A percentile compares a stretch with the other conserved stretches of the same genome.
These are phyloP conservation scores for Drosophila siamana DNA, from an alignment of 2,888 invertebrate genomes.

Conservation along the genomic window DNA sequence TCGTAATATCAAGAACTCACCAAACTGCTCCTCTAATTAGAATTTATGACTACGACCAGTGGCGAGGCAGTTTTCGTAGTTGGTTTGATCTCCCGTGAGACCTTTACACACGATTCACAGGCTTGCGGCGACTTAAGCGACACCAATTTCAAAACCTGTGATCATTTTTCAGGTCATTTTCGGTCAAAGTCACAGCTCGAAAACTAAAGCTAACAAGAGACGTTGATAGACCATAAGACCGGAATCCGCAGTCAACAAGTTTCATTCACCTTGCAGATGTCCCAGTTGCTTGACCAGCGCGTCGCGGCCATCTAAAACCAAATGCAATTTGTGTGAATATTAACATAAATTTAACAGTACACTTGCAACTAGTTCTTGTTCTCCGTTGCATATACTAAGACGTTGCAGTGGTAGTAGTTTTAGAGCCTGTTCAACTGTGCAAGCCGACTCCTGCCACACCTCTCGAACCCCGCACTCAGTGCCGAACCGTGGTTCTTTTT, in stretches of 20 bases:
- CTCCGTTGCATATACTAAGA: no score
- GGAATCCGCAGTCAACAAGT: constrained; percentile 53
- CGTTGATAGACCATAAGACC: constrained; percentile 40
- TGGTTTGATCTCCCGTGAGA: constrained; percentile 17
- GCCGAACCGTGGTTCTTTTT: constrained; percentile 41
- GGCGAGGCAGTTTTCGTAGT: not conserved
- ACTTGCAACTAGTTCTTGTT: constrained; percentile 69
- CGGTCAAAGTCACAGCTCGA: constrained; percentile 40
- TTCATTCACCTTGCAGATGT: constrained; percentile 66
- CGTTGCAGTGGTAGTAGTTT: not conserved
- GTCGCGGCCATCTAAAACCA: not conserved
- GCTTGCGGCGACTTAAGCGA: constrained; percentile 23
- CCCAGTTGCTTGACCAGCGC: constrained; percentile 61
- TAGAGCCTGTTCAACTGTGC: constrained; percentile 24
- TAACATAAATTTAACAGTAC: constrained; percentile 72
- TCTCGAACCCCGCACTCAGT: constrained; percentile 21
- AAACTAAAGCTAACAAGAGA: constrained; percentile 16
- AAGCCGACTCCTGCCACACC: constrained; percentile 40
- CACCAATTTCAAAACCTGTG: constrained; percentile 38
- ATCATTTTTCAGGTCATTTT: constrained; percentile 53
- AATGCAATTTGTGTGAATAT: constrained; percentile 66
- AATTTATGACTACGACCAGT: constrained; percentile 39
- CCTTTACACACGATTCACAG: constrained; percentile 29
- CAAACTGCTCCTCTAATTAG: constrained; percentile 40
- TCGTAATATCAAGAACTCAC: not conserved